These are phyloP conservation scores for Periophthalmus modestus DNA, from an alignment of 2,113 vertebrate genomes.

Conservation along the genomic window DNA sequence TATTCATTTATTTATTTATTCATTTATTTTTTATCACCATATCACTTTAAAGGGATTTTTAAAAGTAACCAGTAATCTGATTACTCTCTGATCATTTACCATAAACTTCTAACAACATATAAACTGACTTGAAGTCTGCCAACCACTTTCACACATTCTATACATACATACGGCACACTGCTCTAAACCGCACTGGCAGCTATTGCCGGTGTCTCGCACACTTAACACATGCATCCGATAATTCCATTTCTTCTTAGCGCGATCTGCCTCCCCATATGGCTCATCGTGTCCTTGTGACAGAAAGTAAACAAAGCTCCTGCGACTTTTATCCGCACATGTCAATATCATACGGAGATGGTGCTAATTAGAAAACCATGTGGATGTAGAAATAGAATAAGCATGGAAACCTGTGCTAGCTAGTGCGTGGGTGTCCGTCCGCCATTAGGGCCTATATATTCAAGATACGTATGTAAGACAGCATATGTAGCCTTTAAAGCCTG, in stretches of 20 bases:
- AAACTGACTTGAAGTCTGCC: no score
- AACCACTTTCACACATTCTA: no score
- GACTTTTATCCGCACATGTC: not conserved
- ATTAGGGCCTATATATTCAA: not conserved
- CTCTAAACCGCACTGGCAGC: no score
- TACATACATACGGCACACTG: no score
- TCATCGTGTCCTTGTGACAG: constrained; percentile 17
- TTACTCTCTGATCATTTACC: no score
- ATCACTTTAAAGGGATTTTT: no score
- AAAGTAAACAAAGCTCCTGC: constrained; percentile 26
- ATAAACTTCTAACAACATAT: no score
- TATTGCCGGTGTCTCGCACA: constrained; percentile 2
- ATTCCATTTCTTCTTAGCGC: constrained; percentile 15
- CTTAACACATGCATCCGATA: constrained; percentile 11
- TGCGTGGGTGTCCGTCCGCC: not conserved
- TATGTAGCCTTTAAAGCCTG: not conserved
- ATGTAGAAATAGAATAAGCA: not conserved
- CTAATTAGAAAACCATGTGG: constrained; percentile 22
- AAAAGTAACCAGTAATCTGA: no score
- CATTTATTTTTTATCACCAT: no score
- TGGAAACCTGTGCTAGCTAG: not conserved
- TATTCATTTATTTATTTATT: no score
- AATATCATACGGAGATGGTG: not conserved
- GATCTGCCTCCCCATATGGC: constrained; percentile 20
- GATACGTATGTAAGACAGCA: not conserved